Evolutionary conservation across 2,113 vertebrate species (phyloP).

Genomic region (Thymallus thymallus): DNA sequence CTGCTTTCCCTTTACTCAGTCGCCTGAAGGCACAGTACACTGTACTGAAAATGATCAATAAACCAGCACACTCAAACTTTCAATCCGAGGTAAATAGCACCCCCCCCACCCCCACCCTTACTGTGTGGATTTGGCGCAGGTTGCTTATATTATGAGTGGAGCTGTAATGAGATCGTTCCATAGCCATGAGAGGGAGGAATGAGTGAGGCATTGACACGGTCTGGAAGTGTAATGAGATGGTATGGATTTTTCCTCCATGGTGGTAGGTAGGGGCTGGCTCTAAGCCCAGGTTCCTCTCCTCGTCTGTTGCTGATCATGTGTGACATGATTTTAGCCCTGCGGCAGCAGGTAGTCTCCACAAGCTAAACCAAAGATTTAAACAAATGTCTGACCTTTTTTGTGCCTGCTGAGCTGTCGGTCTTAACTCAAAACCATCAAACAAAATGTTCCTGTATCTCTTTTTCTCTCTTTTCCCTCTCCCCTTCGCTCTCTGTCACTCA

Average conservation of each 20-base stretch:
- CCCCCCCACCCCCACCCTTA: slow-evolving; percentile 31
- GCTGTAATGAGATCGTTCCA: slow-evolving; percentile 54
- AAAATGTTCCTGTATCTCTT: slow-evolving; percentile 40
- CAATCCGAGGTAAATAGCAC: slow-evolving; percentile 60
- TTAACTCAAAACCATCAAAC: slow-evolving; percentile 50
- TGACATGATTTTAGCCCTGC: slow-evolving; percentile 44
- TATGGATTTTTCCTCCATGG: slow-evolving; percentile 4
- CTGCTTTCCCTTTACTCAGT: neutral
- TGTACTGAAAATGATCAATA: slow-evolving; percentile 13
- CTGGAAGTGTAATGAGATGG: slow-evolving; percentile 57
- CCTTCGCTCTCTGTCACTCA: neutral
- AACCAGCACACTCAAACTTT: slow-evolving; percentile 42
- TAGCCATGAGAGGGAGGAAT: slow-evolving; percentile 53
- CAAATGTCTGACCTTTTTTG: slow-evolving; percentile 53
- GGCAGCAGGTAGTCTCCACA: slow-evolving; percentile 36
- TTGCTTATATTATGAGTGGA: slow-evolving; percentile 55
- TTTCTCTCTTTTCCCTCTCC: slow-evolving; percentile 11
- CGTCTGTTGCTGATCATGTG: slow-evolving; percentile 39
- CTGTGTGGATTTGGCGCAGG: slow-evolving; percentile 40
- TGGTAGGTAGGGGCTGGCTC: slow-evolving; percentile 11
- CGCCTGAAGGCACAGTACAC: slow-evolving; percentile 37
- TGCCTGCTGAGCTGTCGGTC: slow-evolving; percentile 49
- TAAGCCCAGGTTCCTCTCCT: slow-evolving; percentile 18
- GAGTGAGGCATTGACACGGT: slow-evolving; percentile 13
- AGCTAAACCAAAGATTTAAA: slow-evolving; percentile 44